Evolutionary conservation across 2,888 invertebrate genomes (phyloP).

Genomic region (Fragum whitleyi): DNA sequence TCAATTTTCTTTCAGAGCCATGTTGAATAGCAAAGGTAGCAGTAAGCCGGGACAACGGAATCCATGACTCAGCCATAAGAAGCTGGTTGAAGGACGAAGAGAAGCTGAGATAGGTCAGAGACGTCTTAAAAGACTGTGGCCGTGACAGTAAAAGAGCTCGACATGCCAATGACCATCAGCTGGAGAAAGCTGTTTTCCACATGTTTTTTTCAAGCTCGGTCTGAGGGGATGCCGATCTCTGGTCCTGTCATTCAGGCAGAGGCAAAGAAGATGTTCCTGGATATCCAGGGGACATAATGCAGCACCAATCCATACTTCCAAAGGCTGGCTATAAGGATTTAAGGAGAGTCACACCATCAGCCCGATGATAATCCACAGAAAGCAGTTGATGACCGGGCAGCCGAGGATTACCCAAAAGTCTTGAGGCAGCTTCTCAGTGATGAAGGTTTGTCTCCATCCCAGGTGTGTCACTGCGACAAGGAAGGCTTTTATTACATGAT

Average conservation of each 20-base stretch:
- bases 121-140: background rate
- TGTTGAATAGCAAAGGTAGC: background rate
- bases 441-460: background rate
- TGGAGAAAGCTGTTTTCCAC: constrained; percentile 13
- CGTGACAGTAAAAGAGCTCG: background rate
- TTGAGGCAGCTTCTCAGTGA: background rate
- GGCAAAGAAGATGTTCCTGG: too few relatives aligned
- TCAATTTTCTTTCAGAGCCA: too few relatives aligned
- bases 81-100: constrained; percentile 14
- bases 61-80: background rate
- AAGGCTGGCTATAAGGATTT: background rate
- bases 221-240: too few relatives aligned
- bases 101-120: background rate
- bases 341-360: background rate
- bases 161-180: constrained; percentile 11
- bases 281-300: background rate
- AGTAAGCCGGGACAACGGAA: background rate
- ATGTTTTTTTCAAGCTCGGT: constrained; percentile 21
- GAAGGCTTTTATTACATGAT: background rate
- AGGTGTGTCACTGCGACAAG: background rate
- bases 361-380: background rate
- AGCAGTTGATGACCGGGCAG: background rate
- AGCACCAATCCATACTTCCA: background rate
- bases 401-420: background rate
- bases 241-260: too few relatives aligned